phyloP scores from a whole-genome alignment of 2,113 vertebrate species.

The Xiphophorus hellerii region DNA sequence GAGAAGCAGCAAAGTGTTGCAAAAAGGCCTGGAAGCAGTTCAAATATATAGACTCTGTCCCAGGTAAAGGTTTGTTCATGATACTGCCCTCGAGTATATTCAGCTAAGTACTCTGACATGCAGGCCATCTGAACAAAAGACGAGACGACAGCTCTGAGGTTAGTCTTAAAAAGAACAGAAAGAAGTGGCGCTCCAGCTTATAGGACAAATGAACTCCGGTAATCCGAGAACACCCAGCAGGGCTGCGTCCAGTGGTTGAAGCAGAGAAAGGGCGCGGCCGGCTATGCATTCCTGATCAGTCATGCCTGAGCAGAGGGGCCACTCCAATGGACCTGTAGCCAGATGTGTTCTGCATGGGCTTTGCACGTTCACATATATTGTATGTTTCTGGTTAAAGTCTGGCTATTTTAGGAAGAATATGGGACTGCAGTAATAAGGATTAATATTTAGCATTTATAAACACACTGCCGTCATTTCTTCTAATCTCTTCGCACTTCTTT shows the following conservation, averaged over 20 bases:
- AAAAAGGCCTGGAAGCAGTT: not conserved
- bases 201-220: slow-evolving; percentile 56
- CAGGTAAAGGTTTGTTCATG: too few relatives aligned
- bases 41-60: too few relatives aligned
- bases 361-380: slow-evolving; percentile 18
- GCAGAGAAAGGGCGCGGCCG: slow-evolving; percentile 71
- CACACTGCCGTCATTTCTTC: not conserved
- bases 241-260: slow-evolving; percentile 62
- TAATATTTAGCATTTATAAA: not conserved
- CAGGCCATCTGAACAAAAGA: not conserved
- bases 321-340: slow-evolving; percentile 57
- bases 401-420: not conserved
- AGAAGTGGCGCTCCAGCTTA: slow-evolving; percentile 58
- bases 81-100: not conserved
- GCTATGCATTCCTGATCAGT: slow-evolving; percentile 73
- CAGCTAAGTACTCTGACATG: not conserved
- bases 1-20: slow-evolving; percentile 25
- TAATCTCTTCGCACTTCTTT: not conserved
- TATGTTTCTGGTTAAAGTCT: slow-evolving; percentile 15
- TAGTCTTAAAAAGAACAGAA: slow-evolving; percentile 43
- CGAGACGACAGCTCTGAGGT: not conserved
- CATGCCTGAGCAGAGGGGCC: slow-evolving; percentile 57
- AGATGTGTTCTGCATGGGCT: slow-evolving; percentile 58
- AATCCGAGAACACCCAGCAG: slow-evolving; percentile 66
- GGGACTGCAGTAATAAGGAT: not conserved